Percentiles rank a stretch among this genome's conserved stretches.
phyloP scores from a whole-genome alignment of 1,140 invertebrate genomes.

The Drosophila trapezifrons region DNA sequence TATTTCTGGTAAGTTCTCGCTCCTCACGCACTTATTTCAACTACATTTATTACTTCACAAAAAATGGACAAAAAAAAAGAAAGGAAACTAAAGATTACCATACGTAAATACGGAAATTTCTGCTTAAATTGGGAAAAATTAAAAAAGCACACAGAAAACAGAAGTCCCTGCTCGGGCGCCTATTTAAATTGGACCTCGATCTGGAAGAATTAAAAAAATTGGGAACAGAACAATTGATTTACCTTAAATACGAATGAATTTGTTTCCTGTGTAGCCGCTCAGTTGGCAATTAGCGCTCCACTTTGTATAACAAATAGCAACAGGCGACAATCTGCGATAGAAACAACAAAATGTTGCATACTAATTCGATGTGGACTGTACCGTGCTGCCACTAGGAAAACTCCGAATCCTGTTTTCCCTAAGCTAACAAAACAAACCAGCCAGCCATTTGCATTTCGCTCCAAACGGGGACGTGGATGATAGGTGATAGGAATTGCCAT shows the following conservation, averaged over 20 bases:
- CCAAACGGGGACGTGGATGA: not conserved
- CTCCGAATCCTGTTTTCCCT: constrained; percentile 17
- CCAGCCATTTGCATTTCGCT: constrained; percentile 27
- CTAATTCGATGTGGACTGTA: constrained; percentile 48
- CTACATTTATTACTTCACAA: constrained; percentile 86
- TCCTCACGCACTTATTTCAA: not conserved
- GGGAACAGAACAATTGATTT: not conserved
- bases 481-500: constrained; percentile 1
- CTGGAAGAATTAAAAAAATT: too few relatives aligned
- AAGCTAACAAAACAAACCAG: constrained; percentile 34
- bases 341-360: constrained; percentile 41
- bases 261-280: too few relatives aligned
- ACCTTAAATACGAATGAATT: not conserved
- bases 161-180: too few relatives aligned
- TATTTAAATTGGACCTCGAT: too few relatives aligned
- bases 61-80: constrained; percentile 44
- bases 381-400: constrained; percentile 8
- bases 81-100: not conserved
- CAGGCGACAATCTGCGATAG: constrained; percentile 9
- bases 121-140: too few relatives aligned
- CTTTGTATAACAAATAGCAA: constrained; percentile 49
- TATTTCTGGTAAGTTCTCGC: constrained; percentile 95
- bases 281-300: constrained; percentile 92
- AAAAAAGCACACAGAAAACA: too few relatives aligned
- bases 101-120: not conserved